Evolutionary conservation across 2,888 invertebrate genomes (phyloP).

Genomic region (Leptarthrus brevirostris): DNA sequence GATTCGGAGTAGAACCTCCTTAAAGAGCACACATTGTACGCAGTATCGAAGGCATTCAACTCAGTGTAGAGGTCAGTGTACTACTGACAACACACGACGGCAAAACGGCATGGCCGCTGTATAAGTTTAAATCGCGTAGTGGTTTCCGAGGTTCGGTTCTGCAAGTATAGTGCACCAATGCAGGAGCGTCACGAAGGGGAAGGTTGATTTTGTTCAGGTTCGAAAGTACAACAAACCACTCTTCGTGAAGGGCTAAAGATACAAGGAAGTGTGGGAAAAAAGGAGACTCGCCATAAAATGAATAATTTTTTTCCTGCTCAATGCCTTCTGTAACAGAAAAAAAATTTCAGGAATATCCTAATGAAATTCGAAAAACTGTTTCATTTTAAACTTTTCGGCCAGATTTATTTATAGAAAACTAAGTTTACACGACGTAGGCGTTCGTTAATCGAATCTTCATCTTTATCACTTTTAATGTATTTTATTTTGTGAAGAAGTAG

Average conservation of each 20-base stretch:
- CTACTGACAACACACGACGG: background rate
- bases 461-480: background rate
- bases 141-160: background rate
- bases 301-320: background rate
- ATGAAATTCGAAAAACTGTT: background rate
- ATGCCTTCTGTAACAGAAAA: background rate
- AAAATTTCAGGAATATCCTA: background rate
- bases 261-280: background rate
- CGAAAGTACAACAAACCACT: background rate
- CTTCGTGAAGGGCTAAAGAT: background rate
- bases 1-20: background rate
- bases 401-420: background rate
- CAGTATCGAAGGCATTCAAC: constrained; percentile 37
- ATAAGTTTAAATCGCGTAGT: background rate
- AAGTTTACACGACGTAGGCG: background rate
- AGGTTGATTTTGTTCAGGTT: background rate
- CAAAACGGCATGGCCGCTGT: background rate
- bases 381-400: background rate
- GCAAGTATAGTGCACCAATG: constrained; percentile 35
- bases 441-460: background rate
- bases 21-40: constrained; percentile 3
- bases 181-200: constrained; percentile 12
- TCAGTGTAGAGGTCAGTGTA: constrained; percentile 31
- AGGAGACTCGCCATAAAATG: background rate
- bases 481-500: background rate